Evolutionary conservation across 2,113 vertebrate genomes (phyloP).

Genomic region (Mola mola): DNA sequence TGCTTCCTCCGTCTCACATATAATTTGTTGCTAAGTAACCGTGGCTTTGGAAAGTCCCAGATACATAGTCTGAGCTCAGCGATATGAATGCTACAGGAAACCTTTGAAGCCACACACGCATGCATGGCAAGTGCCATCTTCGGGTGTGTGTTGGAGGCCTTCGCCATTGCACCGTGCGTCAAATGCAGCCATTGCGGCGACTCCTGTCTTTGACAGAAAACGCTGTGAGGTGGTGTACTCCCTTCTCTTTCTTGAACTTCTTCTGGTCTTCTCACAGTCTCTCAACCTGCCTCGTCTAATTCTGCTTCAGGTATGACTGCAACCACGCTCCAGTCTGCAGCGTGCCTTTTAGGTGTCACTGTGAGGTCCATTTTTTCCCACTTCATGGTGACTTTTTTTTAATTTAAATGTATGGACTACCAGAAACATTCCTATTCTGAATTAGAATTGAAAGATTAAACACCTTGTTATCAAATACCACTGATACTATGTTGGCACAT

Average conservation of each 20-base stretch:
- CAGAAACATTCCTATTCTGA: too few species aligned
- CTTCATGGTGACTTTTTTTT: neutral
- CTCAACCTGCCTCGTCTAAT: neutral
- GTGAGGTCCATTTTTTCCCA: too few species aligned
- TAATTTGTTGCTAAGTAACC: conserved; percentile 45
- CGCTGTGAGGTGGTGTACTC: too few species aligned
- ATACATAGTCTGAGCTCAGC: conserved; percentile 21
- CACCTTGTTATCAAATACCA: neutral
- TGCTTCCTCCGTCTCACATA: neutral
- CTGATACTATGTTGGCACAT: neutral
- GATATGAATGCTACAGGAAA: conserved; percentile 8
- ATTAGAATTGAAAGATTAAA: too few species aligned
- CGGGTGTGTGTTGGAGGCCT: neutral
- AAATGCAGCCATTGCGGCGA: neutral
- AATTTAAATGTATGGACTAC: too few species aligned
- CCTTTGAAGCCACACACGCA: conserved; percentile 2
- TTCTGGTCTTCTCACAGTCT: neutral
- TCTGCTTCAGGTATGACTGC: conserved; percentile 4
- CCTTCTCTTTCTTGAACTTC: neutral
- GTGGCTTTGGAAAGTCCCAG: conserved; percentile 10
- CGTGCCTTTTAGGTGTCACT: too few species aligned
- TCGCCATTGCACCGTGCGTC: too few species aligned
- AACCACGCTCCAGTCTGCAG: neutral
- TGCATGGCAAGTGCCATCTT: neutral
- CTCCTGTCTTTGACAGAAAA: neutral